Conservation (phyloP, 2,113 vertebrate species). For the Saguinus midas region DNA sequence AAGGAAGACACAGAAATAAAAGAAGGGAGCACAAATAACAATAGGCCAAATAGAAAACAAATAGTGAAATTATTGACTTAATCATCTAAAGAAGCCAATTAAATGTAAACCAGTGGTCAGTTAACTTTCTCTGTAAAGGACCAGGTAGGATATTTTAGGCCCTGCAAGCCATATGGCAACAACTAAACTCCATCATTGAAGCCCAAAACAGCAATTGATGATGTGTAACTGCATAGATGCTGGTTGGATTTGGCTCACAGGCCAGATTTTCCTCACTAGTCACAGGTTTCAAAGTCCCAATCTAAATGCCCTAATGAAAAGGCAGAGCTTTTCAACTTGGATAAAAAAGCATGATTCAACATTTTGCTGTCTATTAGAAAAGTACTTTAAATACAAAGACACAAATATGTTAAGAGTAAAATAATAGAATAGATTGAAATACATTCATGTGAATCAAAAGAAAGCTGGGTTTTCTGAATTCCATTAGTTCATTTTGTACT, state of each 20-base stretch:
- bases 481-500: background rate
- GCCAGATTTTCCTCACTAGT: background rate
- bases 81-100: background rate
- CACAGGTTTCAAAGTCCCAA: background rate
- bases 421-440: background rate
- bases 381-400: background rate
- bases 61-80: background rate
- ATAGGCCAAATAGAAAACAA: background rate
- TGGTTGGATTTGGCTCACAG: background rate
- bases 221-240: background rate
- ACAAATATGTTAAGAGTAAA: background rate
- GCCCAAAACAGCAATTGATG: background rate
- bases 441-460: background rate
- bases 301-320: background rate
- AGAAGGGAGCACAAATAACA: background rate
- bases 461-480: background rate
- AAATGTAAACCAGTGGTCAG: background rate
- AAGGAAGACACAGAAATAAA: background rate
- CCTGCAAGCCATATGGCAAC: background rate
- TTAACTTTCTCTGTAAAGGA: background rate
- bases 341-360: background rate
- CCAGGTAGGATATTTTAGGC: background rate
- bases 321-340: background rate
- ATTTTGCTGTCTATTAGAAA: background rate
- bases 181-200: background rate